A percentile compares a stretch with the other conserved stretches of the same genome.
These are phyloP conservation scores for Ips typographus DNA, from an alignment of 1,140 invertebrate genomes.

Conservation along the genomic window DNA sequence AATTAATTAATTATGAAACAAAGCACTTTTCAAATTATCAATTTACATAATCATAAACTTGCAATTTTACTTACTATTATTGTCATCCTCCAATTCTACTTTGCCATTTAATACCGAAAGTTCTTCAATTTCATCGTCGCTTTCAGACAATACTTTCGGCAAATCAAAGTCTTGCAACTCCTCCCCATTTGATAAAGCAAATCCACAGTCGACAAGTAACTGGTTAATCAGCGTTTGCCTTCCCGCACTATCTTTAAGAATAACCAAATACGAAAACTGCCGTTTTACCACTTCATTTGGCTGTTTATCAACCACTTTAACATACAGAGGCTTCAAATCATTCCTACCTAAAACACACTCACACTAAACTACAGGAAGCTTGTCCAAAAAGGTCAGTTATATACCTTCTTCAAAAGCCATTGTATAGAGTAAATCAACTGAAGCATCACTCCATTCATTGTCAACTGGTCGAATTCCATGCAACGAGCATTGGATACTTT, in stretches of 20 bases:
- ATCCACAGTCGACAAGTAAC: slow-evolving; percentile 45
- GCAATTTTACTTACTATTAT: too few relatives aligned
- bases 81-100: too few relatives aligned
- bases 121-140: slow-evolving; percentile 4
- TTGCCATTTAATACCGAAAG: too few relatives aligned
- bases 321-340: slow-evolving; percentile 36
- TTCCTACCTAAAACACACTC: not conserved
- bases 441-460: slow-evolving; percentile 38
- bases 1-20: too few relatives aligned
- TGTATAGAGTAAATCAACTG: slow-evolving; percentile 42
- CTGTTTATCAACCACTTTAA: slow-evolving; percentile 29
- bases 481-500: slow-evolving; percentile 44
- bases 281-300: slow-evolving; percentile 6
- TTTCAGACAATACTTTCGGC: slow-evolving; percentile 6
- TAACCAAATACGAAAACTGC: slow-evolving; percentile 39
- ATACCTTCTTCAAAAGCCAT: slow-evolving; percentile 37
- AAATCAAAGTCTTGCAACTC: slow-evolving; percentile 41
- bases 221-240: slow-evolving; percentile 39
- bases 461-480: slow-evolving; percentile 37
- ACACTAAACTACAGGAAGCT: not conserved
- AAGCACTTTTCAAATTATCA: too few relatives aligned
- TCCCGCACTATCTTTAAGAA: slow-evolving; percentile 39
- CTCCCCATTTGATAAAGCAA: slow-evolving; percentile 29
- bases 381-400: not conserved
- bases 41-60: too few relatives aligned